phyloP scores from a whole-genome alignment of 2,888 invertebrate species.

The Machimus rusticus region DNA sequence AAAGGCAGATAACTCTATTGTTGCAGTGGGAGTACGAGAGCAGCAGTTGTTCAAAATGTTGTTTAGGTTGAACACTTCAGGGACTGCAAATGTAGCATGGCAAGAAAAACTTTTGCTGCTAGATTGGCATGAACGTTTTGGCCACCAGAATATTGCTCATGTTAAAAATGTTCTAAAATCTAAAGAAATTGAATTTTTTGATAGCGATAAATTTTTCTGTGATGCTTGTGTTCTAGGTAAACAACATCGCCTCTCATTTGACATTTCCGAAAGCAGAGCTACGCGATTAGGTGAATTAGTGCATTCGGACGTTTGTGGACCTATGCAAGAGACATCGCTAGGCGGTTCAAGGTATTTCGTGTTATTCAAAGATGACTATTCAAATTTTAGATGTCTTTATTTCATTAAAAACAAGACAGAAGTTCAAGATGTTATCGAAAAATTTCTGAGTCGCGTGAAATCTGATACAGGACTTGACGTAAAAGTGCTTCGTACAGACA shows the following conservation, averaged over 20 bases:
- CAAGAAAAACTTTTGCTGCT: background rate
- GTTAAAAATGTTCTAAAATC: constrained; percentile 44
- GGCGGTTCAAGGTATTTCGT: constrained; percentile 49
- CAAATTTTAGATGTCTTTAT: too few relatives aligned
- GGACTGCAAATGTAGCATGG: background rate
- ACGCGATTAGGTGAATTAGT: constrained; percentile 47
- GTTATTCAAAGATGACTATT: constrained; percentile 48
- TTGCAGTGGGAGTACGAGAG: background rate
- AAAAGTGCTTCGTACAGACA: too few relatives aligned
- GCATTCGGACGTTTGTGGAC: constrained; percentile 50
- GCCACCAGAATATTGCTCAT: background rate
- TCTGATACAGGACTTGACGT: too few relatives aligned
- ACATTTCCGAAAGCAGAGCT: constrained; percentile 42
- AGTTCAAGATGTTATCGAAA: too few relatives aligned
- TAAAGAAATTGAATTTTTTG: constrained; percentile 45
- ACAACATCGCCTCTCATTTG: constrained; percentile 48
- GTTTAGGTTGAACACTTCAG: background rate
- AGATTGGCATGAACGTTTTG: background rate
- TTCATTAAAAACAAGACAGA: background rate
- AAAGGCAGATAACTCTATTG: background rate
- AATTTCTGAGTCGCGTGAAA: background rate
- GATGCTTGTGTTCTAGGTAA: constrained; percentile 50
- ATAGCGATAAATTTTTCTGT: constrained; percentile 46
- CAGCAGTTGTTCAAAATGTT: constrained; percentile 6
- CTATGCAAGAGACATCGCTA: constrained; percentile 48